Evolutionary conservation across 2,888 invertebrate genomes (phyloP), one percentile per base, ranked within the genome.

Genomic region (Leptinotarsa haldemani): DNA sequence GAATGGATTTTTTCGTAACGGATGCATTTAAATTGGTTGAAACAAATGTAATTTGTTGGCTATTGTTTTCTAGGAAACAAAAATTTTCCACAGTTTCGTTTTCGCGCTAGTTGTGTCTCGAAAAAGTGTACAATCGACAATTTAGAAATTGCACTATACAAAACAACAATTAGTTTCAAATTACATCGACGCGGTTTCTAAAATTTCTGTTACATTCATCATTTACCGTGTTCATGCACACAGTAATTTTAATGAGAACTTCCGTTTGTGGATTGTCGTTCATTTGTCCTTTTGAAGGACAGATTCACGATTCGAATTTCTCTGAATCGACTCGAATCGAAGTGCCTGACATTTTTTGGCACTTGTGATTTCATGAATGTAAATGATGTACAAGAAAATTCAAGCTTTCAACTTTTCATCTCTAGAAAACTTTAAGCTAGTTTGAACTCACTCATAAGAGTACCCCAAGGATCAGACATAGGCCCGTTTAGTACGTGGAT

Each of bases 271-370:
- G 61, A 40, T 20, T 30, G 25, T 52, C 53, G 12, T 53, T 22
- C 25, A 25, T 22, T 61, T 67, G 67, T 52, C 67, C 67, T 67
- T 30, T 25, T 22, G 50, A 67, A 67, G 53, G 53, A 53, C 67
- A 30, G 18, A 30, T 61, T 9, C 40, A n/a, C 30, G 16, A 12
- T 61, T 25, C 25, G 12, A 30, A 61, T 61, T 61, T n/a, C 30
- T 40, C 40, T 40, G 2, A 40, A 40, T 9, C 18, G n/a, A 61
- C n/a, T 61, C 61, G 13, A 61, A 5, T 9, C 22, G 56, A 13
- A 15, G 15, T 22, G 15, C 22, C 12, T 22, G n/a, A 22, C 12
- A 12, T 12, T 56, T 56, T 22, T 56, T 22, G 18, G 4, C 20
- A 20, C 22, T 12, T 56, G 20, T 3, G 13, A 20, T 56, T 22